These are phyloP conservation scores for Conus canariensis DNA, from an alignment of 2,888 invertebrate species.

Conservation along the genomic window DNA sequence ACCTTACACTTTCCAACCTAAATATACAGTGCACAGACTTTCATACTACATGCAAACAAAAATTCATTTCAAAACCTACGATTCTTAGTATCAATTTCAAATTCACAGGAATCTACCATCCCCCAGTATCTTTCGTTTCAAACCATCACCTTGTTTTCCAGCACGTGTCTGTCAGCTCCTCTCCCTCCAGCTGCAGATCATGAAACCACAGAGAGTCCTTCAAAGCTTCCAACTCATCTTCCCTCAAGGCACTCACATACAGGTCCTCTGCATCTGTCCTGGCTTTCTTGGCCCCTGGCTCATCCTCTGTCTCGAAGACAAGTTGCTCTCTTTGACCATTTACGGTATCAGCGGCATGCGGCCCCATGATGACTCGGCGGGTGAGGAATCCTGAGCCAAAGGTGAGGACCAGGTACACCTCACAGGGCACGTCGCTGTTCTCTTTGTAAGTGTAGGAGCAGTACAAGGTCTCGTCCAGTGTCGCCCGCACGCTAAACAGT, in stretches of 20 bases:
- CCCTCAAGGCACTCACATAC: constrained; percentile 20
- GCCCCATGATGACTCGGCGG: constrained; percentile 28
- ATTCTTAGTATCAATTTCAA: too few species aligned
- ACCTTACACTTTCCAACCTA: too few species aligned
- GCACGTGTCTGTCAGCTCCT: not conserved
- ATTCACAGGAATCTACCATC: too few species aligned
- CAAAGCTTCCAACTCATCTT: constrained; percentile 1
- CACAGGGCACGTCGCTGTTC: constrained; percentile 2
- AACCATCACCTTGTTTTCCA: constrained; percentile 29
- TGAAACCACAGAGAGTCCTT: constrained; percentile 29
- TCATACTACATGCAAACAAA: too few species aligned
- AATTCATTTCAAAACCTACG: too few species aligned
- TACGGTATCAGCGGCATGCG: not conserved
- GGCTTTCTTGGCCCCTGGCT: constrained; percentile 8
- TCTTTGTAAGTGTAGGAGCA: constrained; percentile 37
- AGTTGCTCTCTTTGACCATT: not conserved
- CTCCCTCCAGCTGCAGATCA: not conserved
- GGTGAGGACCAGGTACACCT: constrained; percentile 21
- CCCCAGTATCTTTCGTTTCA: too few species aligned
- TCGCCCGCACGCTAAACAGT: constrained; percentile 28
- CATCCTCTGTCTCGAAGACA: not conserved
- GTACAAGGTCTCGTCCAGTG: constrained; percentile 28
- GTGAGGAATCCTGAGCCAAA: constrained; percentile 29
- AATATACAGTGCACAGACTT: too few species aligned
- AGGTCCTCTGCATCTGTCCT: not conserved